Conservation (phyloP, 2,888 invertebrate species). For the Netelia melanura region DNA sequence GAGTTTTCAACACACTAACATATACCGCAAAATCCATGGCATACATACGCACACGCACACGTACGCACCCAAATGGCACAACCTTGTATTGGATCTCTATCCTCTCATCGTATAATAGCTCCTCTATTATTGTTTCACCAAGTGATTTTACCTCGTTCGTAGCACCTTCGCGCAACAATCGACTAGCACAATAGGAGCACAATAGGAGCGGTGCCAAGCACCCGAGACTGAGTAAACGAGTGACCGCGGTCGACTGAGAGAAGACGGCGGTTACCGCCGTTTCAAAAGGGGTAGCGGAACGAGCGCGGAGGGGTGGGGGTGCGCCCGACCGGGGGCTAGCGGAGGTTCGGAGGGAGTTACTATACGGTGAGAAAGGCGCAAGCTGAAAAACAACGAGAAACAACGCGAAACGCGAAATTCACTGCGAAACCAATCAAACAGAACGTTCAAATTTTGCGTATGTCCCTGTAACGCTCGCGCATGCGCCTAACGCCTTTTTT, state of each 20-base stretch:
- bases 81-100: not conserved
- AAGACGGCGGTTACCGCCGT: conserved; percentile 17
- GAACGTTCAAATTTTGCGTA: not conserved
- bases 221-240: conserved; percentile 11
- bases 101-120: not conserved
- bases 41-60: not conserved
- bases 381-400: not conserved
- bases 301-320: not conserved
- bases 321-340: not conserved
- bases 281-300: not conserved
- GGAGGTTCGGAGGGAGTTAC: not conserved
- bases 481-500: not conserved
- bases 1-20: conserved; percentile 72
- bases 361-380: not conserved
- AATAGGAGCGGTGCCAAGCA: not conserved
- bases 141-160: conserved; percentile 70
- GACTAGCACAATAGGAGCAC: not conserved
- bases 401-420: not conserved
- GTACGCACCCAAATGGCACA: not conserved
- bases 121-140: conserved; percentile 69
- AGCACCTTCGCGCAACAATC: conserved; percentile 39
- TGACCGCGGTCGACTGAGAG: conserved; percentile 43
- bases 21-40: not conserved
- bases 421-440: not conserved
- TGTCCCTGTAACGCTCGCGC: not conserved